Base-by-base conservation (phyloP, 1,140 invertebrate genomes). In the Tetranychus cinnabarinus region DNA sequence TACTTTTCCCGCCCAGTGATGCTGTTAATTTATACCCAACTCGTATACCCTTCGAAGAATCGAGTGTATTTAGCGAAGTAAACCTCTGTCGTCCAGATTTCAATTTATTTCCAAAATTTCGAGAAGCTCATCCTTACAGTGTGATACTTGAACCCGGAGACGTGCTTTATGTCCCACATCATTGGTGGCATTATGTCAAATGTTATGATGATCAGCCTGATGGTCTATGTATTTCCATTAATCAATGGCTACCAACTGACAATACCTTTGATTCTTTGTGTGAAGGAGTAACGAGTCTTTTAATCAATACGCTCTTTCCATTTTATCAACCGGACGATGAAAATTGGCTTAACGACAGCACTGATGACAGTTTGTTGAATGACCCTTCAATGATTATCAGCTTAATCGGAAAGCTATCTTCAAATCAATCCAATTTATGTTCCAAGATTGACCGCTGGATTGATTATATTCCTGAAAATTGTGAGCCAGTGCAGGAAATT, bases 1-100 rank as follows among this genome's bases (percentile, higher is more conserved):
- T 90, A 35, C 72, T 97, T n/a, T 95, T 91, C 74, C 84, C 88
- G 15, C 88, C 88, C 23, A 74, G 78, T 62, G 78, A 83, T 48
- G 78, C 76, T 50, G 69, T 78, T 62, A 66, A 65, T 56, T 72
- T 96, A 61, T 80, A 81, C 66, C 81, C 87, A 61, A 86, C 86
- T 10, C 78, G 92, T 70, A 77, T 96, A 62, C 92, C 92, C 15
- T 97, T 90, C 75, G 92, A 97, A 77, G 92, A 97, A 70, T 95
- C 90, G 0, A 96, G 88, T 74, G 78, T 97, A 34, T 97, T 91
- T 71, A 91, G 87, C 70, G 76, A 80, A 72, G 75, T 85, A 39
- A 86, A 88, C 73, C 84, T 88, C 68, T 81, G 79, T 69, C 61
- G 65, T 54, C 72, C 74, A 52, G 68, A 76, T 66, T 59, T 72